These are phyloP conservation scores for Callospermophilus lateralis DNA, from an alignment of 2,113 vertebrate species.

Conservation along the genomic window DNA sequence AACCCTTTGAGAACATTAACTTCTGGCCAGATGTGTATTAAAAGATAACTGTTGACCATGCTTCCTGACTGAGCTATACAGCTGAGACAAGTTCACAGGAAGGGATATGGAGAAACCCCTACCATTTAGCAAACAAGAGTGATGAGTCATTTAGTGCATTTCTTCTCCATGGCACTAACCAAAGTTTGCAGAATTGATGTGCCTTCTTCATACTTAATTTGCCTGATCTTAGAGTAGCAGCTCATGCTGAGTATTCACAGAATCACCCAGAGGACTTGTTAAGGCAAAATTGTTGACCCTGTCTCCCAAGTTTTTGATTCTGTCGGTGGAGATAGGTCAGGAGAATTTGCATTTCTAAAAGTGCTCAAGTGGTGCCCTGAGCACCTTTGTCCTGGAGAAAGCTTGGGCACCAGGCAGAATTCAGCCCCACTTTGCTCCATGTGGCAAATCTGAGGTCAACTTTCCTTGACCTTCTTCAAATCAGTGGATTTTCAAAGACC, in stretches of 20 bases:
- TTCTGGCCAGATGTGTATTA: not conserved
- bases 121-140: not conserved
- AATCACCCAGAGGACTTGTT: not conserved
- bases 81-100: not conserved
- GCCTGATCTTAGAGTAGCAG: not conserved
- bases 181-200: not conserved
- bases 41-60: not conserved
- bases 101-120: not conserved
- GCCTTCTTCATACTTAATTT: not conserved
- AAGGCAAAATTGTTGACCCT: not conserved
- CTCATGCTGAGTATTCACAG: not conserved
- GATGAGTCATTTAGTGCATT: not conserved
- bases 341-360: not conserved
- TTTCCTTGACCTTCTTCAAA: not conserved
- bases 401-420: not conserved
- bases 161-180: not conserved
- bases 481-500: slow-evolving; percentile 23
- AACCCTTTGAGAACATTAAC: not conserved
- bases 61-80: not conserved
- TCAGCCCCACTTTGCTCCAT: not conserved
- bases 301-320: not conserved
- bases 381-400: not conserved
- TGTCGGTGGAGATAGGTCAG: not conserved
- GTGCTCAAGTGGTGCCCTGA: not conserved
- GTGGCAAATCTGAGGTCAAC: not conserved